A percentile compares a stretch with the other conserved stretches of the same genome.
Conservation (phyloP, 2,113 vertebrate genomes). For the Thinocorus orbignyianus region DNA sequence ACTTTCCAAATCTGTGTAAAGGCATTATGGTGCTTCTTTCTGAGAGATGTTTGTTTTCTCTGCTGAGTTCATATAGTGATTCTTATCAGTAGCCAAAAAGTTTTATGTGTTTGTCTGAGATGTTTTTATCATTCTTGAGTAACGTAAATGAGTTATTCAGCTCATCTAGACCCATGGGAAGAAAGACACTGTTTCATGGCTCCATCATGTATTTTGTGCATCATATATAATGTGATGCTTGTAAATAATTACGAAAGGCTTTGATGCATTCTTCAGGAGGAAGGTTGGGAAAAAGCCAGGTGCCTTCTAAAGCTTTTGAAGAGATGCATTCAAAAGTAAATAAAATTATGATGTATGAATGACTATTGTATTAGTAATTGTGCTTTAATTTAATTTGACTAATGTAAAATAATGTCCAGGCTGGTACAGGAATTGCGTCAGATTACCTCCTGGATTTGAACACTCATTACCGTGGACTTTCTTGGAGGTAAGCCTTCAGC, state of each 20-base stretch:
- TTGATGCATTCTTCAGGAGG: background rate
- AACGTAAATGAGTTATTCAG: background rate
- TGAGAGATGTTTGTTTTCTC: background rate
- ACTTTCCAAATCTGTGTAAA: background rate
- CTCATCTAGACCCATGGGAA: background rate
- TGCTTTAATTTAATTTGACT: constrained; percentile 4
- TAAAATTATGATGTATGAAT: background rate
- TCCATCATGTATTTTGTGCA: background rate
- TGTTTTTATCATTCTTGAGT: background rate
- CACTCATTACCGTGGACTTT: constrained; percentile 86
- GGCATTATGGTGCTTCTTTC: background rate
- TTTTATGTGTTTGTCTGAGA: background rate
- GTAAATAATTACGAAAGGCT: background rate
- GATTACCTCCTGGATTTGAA: constrained; percentile 73
- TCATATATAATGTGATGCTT: background rate
- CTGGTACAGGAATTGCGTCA: constrained; percentile 86
- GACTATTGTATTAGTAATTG: background rate
- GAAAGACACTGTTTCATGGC: background rate
- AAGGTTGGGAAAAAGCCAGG: background rate
- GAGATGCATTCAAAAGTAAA: background rate
- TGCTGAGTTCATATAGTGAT: background rate
- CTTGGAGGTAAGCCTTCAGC: constrained; percentile 82
- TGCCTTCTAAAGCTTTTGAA: background rate
- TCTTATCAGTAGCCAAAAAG: background rate
- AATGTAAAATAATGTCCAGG: constrained; percentile 73